Evolutionary conservation across 2,888 invertebrate species (phyloP), one percentile per base, ranked within the genome.

Genomic region (Acrocyrtus sp.): DNA sequence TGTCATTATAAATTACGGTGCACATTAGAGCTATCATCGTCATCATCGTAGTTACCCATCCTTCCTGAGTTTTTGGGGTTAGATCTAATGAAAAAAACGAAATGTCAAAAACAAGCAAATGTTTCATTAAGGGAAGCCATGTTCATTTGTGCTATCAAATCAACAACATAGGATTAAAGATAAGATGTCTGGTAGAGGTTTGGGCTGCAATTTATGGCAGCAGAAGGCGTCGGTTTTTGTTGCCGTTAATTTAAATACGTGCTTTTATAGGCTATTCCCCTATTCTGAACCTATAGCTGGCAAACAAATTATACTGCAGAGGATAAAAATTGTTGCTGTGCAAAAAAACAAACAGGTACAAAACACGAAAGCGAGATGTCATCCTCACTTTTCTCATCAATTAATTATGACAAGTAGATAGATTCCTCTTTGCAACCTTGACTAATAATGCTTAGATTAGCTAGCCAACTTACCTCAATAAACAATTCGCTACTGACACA

Each of bases 331-430:
- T 15, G 15, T 39, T 39, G 6, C 12, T 39, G 6, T 39, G 6
- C 39, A 10, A 6, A 34, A 34, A 34, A 34, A 34, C 34, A 34
- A 34, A 12, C 34, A 34, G 34, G 39, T 12, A 6, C 8, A 45
- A 45, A 45, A 17, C n/a, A 19, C 19, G 45, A 45, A 34, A 34
- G 19, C 56, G 19, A 41, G 29, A 22, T 27, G 48, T 56, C 54
- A 62, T 61, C 67, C 41, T 51, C 68, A 56, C 61, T 57, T 63
- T 63, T 57, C 63, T 57, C 70, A 70, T 70, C 70, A 70, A 70
- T 70, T 70, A 63, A 19, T 45, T 70, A 51, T 50, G 70, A 70
- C 70, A 70, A 45, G 57, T 56, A 45, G 63, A 70, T 57, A 45
- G 45, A n/a, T 45, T 45, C 19, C 53, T 54, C 61, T 58, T 47